phyloP scores from a whole-genome alignment of 2,113 vertebrate species.

The Acinonyx jubatus region DNA sequence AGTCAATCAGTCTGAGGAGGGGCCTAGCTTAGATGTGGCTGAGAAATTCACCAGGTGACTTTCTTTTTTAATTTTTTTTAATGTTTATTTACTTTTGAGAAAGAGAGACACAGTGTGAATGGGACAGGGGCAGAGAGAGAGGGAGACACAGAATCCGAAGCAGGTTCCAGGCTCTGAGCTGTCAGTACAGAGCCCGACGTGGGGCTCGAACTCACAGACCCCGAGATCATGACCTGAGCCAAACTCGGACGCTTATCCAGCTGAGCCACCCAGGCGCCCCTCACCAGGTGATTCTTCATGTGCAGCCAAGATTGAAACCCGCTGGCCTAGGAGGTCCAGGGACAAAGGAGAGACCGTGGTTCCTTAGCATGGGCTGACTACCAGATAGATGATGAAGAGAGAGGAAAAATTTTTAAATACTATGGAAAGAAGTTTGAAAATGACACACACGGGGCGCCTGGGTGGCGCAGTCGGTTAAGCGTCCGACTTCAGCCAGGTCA shows the following conservation, averaged over 20 bases:
- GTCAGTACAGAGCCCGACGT: fast-evolving
- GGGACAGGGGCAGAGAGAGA: no score
- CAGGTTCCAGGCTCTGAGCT: no score
- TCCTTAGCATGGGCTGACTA: not conserved
- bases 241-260: no score
- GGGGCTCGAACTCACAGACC: no score
- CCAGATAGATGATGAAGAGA: not conserved
- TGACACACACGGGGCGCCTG: not conserved
- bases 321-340: not conserved
- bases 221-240: no score
- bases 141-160: no score
- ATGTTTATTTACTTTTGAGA: no score
- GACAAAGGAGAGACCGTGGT: not conserved
- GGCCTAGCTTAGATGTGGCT: not conserved
- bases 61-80: not conserved
- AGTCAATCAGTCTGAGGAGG: not conserved
- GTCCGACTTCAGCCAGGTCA: no score
- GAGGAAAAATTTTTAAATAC: not conserved
- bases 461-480: no score
- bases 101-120: no score
- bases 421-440: not conserved
- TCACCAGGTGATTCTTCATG: not conserved
- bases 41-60: not conserved
- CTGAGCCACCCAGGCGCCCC: no score
- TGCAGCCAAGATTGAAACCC: not conserved